Evolutionary conservation across 2,113 vertebrate genomes (phyloP).

Genomic region (Ovibos moschatus): DNA sequence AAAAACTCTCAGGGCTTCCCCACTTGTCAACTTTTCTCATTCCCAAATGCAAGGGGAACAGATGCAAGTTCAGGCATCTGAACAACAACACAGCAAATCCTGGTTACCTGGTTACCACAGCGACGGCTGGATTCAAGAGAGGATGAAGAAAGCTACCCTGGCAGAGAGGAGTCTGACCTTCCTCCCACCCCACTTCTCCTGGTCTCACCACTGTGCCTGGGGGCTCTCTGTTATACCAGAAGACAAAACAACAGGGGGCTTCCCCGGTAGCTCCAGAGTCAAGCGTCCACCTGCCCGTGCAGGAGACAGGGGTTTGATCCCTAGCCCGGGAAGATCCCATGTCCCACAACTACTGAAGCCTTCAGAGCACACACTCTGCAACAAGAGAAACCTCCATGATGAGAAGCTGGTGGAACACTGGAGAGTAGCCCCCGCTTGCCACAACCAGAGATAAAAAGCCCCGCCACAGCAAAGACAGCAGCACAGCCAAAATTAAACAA

Average conservation of each 20-base stretch:
- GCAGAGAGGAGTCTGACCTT: too few relatives aligned
- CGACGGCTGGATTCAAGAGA: fast-evolving
- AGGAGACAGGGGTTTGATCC: not conserved
- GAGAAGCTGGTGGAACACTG: not conserved
- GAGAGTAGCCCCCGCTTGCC: not conserved
- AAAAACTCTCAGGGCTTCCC: fast-evolving
- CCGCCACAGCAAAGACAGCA: not conserved
- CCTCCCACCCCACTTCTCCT: too few relatives aligned
- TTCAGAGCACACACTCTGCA: not conserved
- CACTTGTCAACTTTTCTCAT: not conserved
- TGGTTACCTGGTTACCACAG: not conserved
- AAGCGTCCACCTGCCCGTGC: not conserved
- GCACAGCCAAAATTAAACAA: not conserved
- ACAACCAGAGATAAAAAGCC: not conserved
- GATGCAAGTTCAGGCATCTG: not conserved
- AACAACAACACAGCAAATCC: not conserved
- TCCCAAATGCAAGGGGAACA: not conserved
- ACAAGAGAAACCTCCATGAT: not conserved
- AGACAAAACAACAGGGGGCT: not conserved
- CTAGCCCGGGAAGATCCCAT: not conserved
- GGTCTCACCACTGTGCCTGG: fast-evolving
- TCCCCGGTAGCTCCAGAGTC: fast-evolving
- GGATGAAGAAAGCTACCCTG: not conserved
- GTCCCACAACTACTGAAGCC: not conserved
- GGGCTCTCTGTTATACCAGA: not conserved